Evolutionary conservation across 2,888 invertebrate species (phyloP), one percentile per base, ranked within the genome.

Genomic region (Amitus sp.): DNA sequence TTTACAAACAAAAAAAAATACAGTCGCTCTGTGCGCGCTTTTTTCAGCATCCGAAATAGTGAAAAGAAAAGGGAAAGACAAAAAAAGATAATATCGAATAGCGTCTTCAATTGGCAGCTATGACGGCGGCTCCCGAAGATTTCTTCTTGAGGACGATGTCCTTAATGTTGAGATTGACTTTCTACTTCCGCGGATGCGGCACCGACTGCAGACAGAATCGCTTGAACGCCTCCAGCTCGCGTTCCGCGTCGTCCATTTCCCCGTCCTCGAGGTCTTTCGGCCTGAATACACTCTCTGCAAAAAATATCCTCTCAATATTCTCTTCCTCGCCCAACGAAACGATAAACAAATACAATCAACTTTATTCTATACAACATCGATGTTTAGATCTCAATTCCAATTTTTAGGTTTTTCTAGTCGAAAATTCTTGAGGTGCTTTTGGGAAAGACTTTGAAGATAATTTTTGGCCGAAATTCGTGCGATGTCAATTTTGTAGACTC

Each of bases 201-300:
- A 93, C 90, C 65, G 93, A 93, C 79, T 92, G 92, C 75, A 91
- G 90, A 70, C 93, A 93, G 82, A 93, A 94, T 15, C 93, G 87
- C 82, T 95, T 95, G 83, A 95, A 93, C 1, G 92, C 91, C 77
- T 95, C 94, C 66, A 94, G 85, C 78, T 94, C 94, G 1, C 91
- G 84, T 74, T 94, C 94, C 30, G 89, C 89, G 53, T 90, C 90
- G 76, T 94, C 93, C 75, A 94, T 86, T 34, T 90, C 88, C 13
- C 90, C 91, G 66, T 91, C 87, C 79, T 93, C 92, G 63, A 91
- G 85, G 80, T 93, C 90, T 83, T 91, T 91, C 42, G 93, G 93
- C 70, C 89, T 88, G 85, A 93, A 95, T 62, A 94, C 89, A 82
- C 89, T 93, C 76, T 82, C 82, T 82, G 81, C 63, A 82, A 82